Base-by-base conservation (phyloP, 2,797 vertebrate genomes). In the Harpagifer antarcticus region DNA sequence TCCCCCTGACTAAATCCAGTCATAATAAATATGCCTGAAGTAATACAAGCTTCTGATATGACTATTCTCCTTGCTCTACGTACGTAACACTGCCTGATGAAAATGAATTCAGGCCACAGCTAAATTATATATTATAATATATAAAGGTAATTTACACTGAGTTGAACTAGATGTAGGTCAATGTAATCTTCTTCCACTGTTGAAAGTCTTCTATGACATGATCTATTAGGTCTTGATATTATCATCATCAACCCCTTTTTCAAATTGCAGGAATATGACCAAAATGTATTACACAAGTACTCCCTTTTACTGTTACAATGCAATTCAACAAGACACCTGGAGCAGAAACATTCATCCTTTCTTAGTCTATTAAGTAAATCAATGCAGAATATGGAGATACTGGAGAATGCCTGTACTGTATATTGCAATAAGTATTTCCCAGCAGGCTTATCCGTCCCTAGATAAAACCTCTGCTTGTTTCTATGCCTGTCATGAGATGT, bases 361-460 rank as follows among this genome's bases (percentile, higher is more conserved):
- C 23, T 23, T 15, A 67, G 74, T 77, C 74, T 63, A 55, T 74
- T 67, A 66, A 78, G 68, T 78, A 74, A 86, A 89, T 90, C 84
- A 77, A 62, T 89, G 66, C 76, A 72, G 55, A 55, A 54, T 13
- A 75, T 56, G 59, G 57, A 81, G 60, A 70, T 52, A 23, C 20
- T 11, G 42, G 54, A 20, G 44, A 45, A 48, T 0, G 64, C 42
- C 50, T 72, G 67, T 20, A 68, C 50, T 72, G 67, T 20, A 68
- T 70, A 82, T 59, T 77, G 68, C 42, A 86, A 74, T 23, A 75
- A 55, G 72, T 72, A 79, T 87, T 82, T 82, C 84, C 84, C 82
- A 74, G 75, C 67, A 76, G 87, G 72, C 50, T 3, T 27, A 31
- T 65, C 59, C 42, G 57, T 75, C 76, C 68, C 57, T 2, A 43